Conservation (phyloP, 1,140 invertebrate species). For the Drosophila parvula region DNA sequence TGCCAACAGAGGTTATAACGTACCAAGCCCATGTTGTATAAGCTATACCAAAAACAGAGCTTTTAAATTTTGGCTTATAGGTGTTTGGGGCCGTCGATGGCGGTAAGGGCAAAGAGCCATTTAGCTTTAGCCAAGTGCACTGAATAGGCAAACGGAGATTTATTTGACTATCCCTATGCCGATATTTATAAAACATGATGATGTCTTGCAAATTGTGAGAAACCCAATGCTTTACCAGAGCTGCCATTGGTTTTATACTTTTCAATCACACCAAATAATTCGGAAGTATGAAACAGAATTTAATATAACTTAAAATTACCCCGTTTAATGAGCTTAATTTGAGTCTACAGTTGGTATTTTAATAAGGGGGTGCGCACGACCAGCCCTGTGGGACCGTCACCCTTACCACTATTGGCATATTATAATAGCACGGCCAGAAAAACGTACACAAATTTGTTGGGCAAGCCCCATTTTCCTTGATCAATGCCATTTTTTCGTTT, state of each 20-base stretch:
- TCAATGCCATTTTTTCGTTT: background rate
- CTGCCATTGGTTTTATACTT: conserved; percentile 33
- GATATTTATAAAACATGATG: conserved; percentile 39
- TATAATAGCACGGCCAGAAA: background rate
- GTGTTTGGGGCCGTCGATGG: background rate
- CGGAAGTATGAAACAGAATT: conserved; percentile 44
- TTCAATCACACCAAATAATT: background rate
- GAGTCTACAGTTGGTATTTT: conserved; percentile 18
- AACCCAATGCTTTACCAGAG: background rate
- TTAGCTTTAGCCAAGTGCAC: conserved; percentile 80
- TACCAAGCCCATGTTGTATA: conserved; percentile 76
- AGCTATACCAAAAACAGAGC: conserved; percentile 11
- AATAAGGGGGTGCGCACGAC: background rate
- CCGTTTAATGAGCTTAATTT: conserved; percentile 23
- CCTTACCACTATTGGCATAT: background rate
- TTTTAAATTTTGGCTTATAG: background rate
- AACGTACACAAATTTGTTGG: background rate
- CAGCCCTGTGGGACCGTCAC: background rate
- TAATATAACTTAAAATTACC: conserved; percentile 33
- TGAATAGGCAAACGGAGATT: conserved; percentile 71
- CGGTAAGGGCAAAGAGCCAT: conserved; percentile 76
- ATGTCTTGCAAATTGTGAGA: background rate
- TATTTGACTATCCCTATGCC: conserved; percentile 7
- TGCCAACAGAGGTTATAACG: conserved; percentile 67
- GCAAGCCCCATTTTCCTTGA: background rate